These are phyloP conservation scores for Symphodus melops DNA, from an alignment of 2,113 vertebrate genomes.

Conservation along the genomic window DNA sequence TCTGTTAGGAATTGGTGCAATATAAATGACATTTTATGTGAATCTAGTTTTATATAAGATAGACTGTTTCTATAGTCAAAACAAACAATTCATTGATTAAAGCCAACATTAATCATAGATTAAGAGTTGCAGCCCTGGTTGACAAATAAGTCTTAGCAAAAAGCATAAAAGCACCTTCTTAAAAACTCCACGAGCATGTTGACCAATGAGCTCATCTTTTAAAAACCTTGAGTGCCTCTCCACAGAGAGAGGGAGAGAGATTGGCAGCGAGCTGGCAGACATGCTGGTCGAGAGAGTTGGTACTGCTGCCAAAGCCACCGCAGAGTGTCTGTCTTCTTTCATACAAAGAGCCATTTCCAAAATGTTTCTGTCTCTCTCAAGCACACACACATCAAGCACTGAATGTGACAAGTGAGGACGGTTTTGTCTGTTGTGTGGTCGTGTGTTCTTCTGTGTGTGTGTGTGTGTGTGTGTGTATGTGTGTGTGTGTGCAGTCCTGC, in stretches of 20 bases:
- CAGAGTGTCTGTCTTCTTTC: conserved; percentile 41
- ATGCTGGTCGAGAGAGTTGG: conserved; percentile 34
- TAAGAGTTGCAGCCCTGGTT: neutral
- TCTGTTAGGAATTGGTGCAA: too few species aligned
- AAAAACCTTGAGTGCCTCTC: conserved; percentile 25
- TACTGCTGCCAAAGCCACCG: conserved; percentile 48
- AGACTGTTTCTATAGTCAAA: too few species aligned
- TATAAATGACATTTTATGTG: too few species aligned
- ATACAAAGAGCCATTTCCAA: conserved; percentile 33
- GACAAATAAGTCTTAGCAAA: neutral
- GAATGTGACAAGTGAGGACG: conserved; percentile 35
- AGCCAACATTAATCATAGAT: too few species aligned
- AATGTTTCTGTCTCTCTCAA: conserved; percentile 16
- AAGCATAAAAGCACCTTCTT: neutral
- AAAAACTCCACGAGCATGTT: neutral
- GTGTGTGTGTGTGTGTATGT: neutral
- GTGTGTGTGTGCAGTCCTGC: neutral
- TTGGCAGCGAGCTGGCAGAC: conserved; percentile 60
- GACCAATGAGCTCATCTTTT: conserved; percentile 14
- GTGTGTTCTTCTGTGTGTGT: neutral
- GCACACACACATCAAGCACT: conserved; percentile 39
- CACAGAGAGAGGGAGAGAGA: conserved; percentile 9
- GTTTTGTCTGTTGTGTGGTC: neutral
- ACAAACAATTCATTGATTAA: too few species aligned
- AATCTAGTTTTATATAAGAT: too few species aligned